Base-by-base conservation (phyloP, 2,113 vertebrate species). In the Rhadina sibilatrix region DNA sequence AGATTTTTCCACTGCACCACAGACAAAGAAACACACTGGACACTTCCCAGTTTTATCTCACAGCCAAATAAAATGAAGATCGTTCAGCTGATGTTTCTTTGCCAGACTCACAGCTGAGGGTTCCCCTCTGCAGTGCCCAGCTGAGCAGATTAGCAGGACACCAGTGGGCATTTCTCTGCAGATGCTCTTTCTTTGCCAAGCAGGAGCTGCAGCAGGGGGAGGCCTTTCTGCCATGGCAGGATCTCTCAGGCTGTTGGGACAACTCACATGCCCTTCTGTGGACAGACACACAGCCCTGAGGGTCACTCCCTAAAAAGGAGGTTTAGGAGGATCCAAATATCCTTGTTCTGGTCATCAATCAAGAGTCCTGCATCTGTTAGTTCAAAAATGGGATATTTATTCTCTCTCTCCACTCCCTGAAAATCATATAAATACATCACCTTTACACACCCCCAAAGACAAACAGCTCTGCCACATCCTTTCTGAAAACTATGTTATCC, bases 201-300 rank as follows among this genome's bases (percentile, higher is more conserved):
- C 54, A 65, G 30, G 54, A 61, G 15, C 47, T 46, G 25, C 60
- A 87, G 54, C 81, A 78, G 20, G 10, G 23, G 9, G 59, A 87
- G 8, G 30, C 18, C 23, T 17, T 54, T 35, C 46, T 57, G 24
- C 10, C 3, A 3, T 1, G 2, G 25, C 12, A n/a, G 22, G 61
- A 16, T 23, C 2, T 2, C 52, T 31, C 2, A 1, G 21, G 15
- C 3, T 87, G 61, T 49, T 1, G 1, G 40, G 15, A n/a, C 1
- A 23, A n/a, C 27, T 72, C 54, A 27, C 16, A 3, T 12, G 7
- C 11, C 31, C n/a, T 24, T 18, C 65, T 59, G 40, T 40, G 40
- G 40, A 14, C 40, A 40, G 71, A 85, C 35, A 59, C 0, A 1
- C 10, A 89, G 15, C 42, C 18, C 6, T 0, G 0, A 12, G 21